phyloP scores from a whole-genome alignment of 2,888 invertebrate species.

The Campopleginae sp. region DNA sequence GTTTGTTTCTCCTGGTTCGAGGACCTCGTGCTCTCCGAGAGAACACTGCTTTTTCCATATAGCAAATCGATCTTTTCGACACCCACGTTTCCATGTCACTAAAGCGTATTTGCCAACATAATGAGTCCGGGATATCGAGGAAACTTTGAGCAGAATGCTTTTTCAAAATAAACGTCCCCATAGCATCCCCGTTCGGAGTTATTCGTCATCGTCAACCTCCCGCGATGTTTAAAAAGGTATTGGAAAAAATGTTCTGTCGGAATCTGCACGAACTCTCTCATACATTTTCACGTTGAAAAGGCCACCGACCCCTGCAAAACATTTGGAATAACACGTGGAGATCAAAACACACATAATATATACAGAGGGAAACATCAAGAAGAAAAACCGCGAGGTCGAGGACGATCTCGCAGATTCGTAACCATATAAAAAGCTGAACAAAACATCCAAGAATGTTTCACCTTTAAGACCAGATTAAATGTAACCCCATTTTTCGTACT shows the following conservation, averaged over 20 bases:
- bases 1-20: slow-evolving; percentile 59
- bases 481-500: neutral
- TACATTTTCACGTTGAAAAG: slow-evolving; percentile 9
- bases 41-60: slow-evolving; percentile 9
- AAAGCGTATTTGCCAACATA: neutral
- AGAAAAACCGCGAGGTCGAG: slow-evolving; percentile 17
- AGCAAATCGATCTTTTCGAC: neutral
- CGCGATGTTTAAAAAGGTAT: neutral
- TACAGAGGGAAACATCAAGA: slow-evolving; percentile 20
- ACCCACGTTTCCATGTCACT: neutral
- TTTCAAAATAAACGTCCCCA: neutral
- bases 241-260: neutral
- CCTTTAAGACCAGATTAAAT: slow-evolving; percentile 25
- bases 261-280: neutral
- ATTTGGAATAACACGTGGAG: slow-evolving; percentile 43
- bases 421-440: slow-evolving; percentile 5
- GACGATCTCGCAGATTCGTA: neutral
- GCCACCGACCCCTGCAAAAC: slow-evolving; percentile 56
- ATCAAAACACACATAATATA: slow-evolving; percentile 13
- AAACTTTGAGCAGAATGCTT: neutral
- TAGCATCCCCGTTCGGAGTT: neutral
- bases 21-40: slow-evolving; percentile 56
- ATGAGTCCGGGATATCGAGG: neutral
- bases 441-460: slow-evolving; percentile 28
- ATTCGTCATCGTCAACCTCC: neutral